Conservation (phyloP, 1,140 invertebrate species). For the Philaenus spumarius region DNA sequence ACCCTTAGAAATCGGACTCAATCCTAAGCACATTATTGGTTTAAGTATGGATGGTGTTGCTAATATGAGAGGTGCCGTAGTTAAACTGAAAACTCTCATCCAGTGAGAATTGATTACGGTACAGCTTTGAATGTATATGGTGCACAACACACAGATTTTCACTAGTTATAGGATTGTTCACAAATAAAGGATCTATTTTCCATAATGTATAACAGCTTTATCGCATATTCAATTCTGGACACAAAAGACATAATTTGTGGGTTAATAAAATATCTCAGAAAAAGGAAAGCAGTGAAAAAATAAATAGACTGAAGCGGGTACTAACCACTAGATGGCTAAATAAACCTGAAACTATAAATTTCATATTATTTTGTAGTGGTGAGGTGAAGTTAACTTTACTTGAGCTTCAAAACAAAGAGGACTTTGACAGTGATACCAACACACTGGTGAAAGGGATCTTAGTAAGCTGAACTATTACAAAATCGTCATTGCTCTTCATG, state of each 20-base stretch:
- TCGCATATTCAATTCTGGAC: background rate
- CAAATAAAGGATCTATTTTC: slow-evolving; percentile 1
- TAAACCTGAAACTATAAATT: no score
- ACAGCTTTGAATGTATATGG: no score
- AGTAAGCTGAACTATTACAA: background rate
- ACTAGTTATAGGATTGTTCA: background rate
- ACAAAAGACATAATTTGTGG: background rate
- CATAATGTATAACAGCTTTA: background rate
- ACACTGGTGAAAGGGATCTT: background rate
- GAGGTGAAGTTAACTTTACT: background rate
- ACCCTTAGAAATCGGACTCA: no score
- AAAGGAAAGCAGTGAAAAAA: background rate
- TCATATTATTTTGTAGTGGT: background rate
- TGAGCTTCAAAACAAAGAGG: background rate
- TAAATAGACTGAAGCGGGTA: background rate
- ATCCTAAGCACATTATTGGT: no score
- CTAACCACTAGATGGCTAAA: slow-evolving; percentile 2
- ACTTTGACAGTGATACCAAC: background rate
- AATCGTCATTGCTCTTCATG: background rate
- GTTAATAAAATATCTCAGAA: background rate
- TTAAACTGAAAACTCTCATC: no score
- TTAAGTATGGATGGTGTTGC: no score
- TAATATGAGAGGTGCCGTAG: no score
- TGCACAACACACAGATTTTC: background rate
- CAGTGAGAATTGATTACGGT: no score